phyloP scores from a whole-genome alignment of 1,140 invertebrate genomes.

The Helicoverpa zea region DNA sequence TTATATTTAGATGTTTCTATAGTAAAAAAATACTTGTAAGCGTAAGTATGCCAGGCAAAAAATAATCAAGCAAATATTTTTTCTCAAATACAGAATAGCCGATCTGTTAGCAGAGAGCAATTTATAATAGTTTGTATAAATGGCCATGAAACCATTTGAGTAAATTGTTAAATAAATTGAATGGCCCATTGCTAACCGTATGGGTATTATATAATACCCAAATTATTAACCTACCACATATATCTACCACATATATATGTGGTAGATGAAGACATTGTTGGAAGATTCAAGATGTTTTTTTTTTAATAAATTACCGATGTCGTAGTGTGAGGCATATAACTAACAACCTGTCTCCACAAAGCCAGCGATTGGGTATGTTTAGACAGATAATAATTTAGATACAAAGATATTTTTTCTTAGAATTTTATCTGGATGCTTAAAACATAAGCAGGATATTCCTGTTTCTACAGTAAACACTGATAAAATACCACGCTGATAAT shows the following conservation, averaged over 20 bases:
- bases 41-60: slow-evolving; percentile 1
- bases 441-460: background rate
- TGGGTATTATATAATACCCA: slow-evolving; percentile 13
- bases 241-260: too few relatives aligned
- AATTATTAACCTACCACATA: too few relatives aligned
- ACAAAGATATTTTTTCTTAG: background rate
- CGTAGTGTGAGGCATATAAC: too few relatives aligned
- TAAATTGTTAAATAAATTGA: slow-evolving; percentile 42
- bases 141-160: slow-evolving; percentile 41
- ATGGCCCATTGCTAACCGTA: slow-evolving; percentile 21
- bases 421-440: background rate
- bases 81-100: slow-evolving; percentile 30
- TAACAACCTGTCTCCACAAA: too few relatives aligned
- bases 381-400: background rate
- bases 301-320: too few relatives aligned
- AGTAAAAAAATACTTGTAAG: slow-evolving; percentile 13
- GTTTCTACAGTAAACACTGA: background rate
- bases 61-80: slow-evolving; percentile 27
- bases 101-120: slow-evolving; percentile 24
- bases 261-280: slow-evolving; percentile 14
- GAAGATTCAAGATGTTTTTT: background rate
- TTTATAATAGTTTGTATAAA: slow-evolving; percentile 40
- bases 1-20: slow-evolving; percentile 19
- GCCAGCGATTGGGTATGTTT: background rate
- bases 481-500: too few relatives aligned